Percentiles rank a stretch among this genome's conserved stretches.
Conservation (phyloP, 2,797 vertebrate genomes). For the Acanthiza pusilla region DNA sequence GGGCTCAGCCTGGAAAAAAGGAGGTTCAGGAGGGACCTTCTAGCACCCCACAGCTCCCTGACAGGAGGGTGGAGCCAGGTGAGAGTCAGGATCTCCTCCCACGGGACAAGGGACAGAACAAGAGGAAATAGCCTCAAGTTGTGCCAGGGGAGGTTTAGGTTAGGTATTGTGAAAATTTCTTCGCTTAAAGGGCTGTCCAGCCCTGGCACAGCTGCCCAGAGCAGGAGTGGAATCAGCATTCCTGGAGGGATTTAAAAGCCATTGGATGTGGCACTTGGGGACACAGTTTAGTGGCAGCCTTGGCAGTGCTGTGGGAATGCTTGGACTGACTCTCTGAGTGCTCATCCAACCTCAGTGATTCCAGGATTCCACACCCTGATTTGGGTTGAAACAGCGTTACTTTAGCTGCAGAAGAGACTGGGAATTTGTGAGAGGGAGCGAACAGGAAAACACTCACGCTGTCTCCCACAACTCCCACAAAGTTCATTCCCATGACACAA, state of each 20-base stretch:
- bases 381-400: neutral
- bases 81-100: accelerated
- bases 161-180: neutral
- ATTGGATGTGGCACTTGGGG: neutral
- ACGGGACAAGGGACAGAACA: neutral
- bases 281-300: neutral
- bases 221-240: neutral
- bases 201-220: neutral
- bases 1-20: neutral
- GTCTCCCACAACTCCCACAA: neutral
- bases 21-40: neutral
- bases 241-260: neutral
- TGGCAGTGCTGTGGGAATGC: neutral
- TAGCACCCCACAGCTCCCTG: neutral
- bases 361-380: neutral
- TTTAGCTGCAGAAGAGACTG: neutral
- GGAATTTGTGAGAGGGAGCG: neutral
- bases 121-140: neutral
- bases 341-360: neutral
- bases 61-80: neutral
- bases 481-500: neutral
- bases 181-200: neutral
- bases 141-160: neutral
- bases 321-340: accelerated
- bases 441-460: neutral